Base-by-base conservation (phyloP, 2,888 invertebrate species). In the Tiliacea citrago region DNA sequence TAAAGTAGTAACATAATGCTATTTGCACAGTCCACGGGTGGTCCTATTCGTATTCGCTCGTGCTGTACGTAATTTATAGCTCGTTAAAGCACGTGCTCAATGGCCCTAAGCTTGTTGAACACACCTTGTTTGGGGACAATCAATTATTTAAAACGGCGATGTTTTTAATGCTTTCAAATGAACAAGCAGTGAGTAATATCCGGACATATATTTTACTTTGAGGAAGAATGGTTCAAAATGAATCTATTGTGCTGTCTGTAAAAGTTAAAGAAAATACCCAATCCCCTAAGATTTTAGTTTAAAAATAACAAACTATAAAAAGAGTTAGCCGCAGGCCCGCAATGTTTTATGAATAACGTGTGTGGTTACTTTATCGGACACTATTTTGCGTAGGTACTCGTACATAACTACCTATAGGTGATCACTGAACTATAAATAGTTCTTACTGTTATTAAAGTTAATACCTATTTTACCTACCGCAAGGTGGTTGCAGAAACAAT, bases 41-140 rank as follows among this genome's bases (percentile, higher is more conserved):
- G 89, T 86, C 88, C 62, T 62, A 87, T 83, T 86, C 72, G 79
- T 78, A 88, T 81, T 82, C 79, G 71, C 74, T 58, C 70, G 68
- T 73, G 72, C 68, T 82, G 45, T 79, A 61, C 60, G 80, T 76
- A 84, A 81, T 85, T 88, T 84, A 88, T 84, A 83, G 70, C 70
- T 79, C 79, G 77, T 72, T 84, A 73, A 67, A 68, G 72, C 68
- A 73, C 84, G 79, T 80, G 68, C 75, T 75, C n/a, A 79, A 83
- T 81, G 65, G 70, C 57, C 47, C 61, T 68, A 55, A 53, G 53
- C 75, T 63, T 86, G 77, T 86, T 78, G 67, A 60, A 65, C 55
- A 55, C 45, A 57, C 80, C 72, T 74, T 85, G 35, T 79, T 60
- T 42, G 71, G 67, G 39, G 9, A 13, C 53, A 55, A 75, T 83